phyloP scores from a whole-genome alignment of 23 tunicate genomes.

The Aplidium turbinatum region DNA sequence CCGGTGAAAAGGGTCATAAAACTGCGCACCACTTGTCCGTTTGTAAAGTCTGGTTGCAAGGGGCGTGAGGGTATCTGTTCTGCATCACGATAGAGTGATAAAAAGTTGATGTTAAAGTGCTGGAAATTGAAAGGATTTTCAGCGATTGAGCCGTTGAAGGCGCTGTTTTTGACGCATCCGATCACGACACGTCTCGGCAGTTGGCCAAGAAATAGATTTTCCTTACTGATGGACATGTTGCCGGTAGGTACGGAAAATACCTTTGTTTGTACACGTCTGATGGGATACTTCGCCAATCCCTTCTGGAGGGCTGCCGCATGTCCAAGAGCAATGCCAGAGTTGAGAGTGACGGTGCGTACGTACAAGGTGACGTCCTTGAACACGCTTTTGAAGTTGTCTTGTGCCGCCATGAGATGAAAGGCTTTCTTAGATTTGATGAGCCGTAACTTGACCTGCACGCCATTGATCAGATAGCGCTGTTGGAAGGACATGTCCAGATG shows the following conservation, averaged over 20 bases:
- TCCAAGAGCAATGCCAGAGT: slow-evolving; percentile 12
- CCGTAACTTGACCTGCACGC: slow-evolving; percentile 8
- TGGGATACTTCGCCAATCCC: background rate
- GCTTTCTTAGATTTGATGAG: slow-evolving; percentile 1
- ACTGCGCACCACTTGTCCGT: slow-evolving; percentile 12
- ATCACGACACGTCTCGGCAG: slow-evolving; percentile 18
- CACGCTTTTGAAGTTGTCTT: background rate
- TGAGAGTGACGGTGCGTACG: slow-evolving; percentile 26
- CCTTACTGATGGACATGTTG: background rate
- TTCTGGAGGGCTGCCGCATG: slow-evolving; percentile 27
- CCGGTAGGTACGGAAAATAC: slow-evolving; percentile 15
- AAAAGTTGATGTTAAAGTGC: slow-evolving; percentile 15
- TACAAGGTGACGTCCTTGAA: slow-evolving; percentile 9
- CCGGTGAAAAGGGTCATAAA: slow-evolving; percentile 18
- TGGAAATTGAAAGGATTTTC: slow-evolving; percentile 45
- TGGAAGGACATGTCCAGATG: slow-evolving; percentile 42
- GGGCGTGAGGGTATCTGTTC: slow-evolving; percentile 16
- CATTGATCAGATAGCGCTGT: slow-evolving; percentile 32
- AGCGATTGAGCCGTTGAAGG: slow-evolving; percentile 15
- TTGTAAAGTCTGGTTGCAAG: slow-evolving; percentile 23
- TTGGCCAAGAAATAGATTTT: slow-evolving; percentile 42
- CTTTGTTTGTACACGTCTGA: background rate
- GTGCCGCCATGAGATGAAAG: slow-evolving; percentile 1
- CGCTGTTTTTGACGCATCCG: slow-evolving; percentile 18
- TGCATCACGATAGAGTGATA: slow-evolving; percentile 11